Conservation (phyloP, 2,888 invertebrate species). For the Rosalia funebris region DNA sequence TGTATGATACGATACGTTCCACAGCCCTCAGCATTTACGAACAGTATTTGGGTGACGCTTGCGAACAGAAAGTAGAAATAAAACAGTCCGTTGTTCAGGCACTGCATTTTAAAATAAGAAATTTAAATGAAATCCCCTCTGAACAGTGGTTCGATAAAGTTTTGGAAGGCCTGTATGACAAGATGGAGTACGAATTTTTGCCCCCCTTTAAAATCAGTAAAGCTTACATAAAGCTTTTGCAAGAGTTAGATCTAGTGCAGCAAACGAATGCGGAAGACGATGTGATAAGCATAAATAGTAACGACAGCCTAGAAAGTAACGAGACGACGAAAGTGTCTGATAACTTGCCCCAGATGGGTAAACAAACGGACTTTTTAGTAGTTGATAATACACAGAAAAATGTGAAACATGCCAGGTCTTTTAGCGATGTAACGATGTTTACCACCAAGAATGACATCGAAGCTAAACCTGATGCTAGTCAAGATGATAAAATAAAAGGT, state of each 20-base stretch:
- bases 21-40: slow-evolving; percentile 80
- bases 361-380: slow-evolving; percentile 41
- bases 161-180: slow-evolving; percentile 76
- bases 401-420: slow-evolving; percentile 60
- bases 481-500: slow-evolving; percentile 22
- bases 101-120: slow-evolving; percentile 70
- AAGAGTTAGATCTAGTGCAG: slow-evolving; percentile 76
- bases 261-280: slow-evolving; percentile 70
- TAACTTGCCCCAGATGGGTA: slow-evolving; percentile 23
- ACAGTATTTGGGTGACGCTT: slow-evolving; percentile 80
- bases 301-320: slow-evolving; percentile 64
- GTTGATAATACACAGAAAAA: slow-evolving; percentile 49
- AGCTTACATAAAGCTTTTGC: slow-evolving; percentile 75
- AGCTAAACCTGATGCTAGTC: slow-evolving; percentile 35
- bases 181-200: slow-evolving; percentile 69
- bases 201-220: slow-evolving; percentile 74
- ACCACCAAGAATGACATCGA: slow-evolving; percentile 31
- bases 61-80: slow-evolving; percentile 71
- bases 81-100: slow-evolving; percentile 71
- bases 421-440: slow-evolving; percentile 60
- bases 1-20: slow-evolving; percentile 66
- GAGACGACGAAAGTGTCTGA: slow-evolving; percentile 26
- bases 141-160: slow-evolving; percentile 88
- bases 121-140: slow-evolving; percentile 69
- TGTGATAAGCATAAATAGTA: slow-evolving; percentile 67